Base-by-base conservation (phyloP, 2,888 invertebrate genomes). In the Crepidodera aurea region DNA sequence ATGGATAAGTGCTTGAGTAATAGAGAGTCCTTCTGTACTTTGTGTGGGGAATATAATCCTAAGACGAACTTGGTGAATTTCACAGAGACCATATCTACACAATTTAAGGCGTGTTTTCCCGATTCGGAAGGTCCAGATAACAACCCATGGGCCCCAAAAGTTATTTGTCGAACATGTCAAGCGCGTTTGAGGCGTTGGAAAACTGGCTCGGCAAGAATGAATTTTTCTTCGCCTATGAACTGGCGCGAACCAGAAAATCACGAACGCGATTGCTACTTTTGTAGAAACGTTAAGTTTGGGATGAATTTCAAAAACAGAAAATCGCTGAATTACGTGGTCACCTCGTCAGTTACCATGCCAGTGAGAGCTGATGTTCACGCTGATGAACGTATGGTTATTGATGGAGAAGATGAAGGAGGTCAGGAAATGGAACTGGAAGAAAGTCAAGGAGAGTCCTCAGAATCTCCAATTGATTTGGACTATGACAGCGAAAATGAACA, bases 211-310 rank as follows among this genome's bases (percentile, higher is more conserved):
- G 50, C 3, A 15, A 27, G 32, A 15, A 50, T 29, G 32, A 50
- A 2, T 50, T 50, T 50, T 50, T 27, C 29, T 29, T 27, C 32
- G 29, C 55, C 55, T 42, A 42, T 55, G 55, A 42, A 5, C 25
- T 55, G 44, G 55, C 40, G 44, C 4, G 55, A 54, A 54, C 54
- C 34, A 6, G 25, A 54, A 40, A 54, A 54, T 40, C 54, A 54
- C 25, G 16, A 54, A 16, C 19, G 15, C 54, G 54, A 54, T 39
- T 40, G 54, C 39, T 54, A 54, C 25, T 54, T 54, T 40, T 54
- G 22, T 40, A 40, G 25, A 48, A 27, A 25, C 27, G 27, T 25
- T n/a, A 44, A 44, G 48, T 10, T 25, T 48, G 22, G 22, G 25
- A 32, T 32, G 8, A 32, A 32, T 32, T 25, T 32, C 32, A 32